Percentiles rank a stretch among this genome's conserved stretches.
Evolutionary conservation across 1,140 invertebrate species (phyloP).

Genomic region (Teleogryllus occipitalis): DNA sequence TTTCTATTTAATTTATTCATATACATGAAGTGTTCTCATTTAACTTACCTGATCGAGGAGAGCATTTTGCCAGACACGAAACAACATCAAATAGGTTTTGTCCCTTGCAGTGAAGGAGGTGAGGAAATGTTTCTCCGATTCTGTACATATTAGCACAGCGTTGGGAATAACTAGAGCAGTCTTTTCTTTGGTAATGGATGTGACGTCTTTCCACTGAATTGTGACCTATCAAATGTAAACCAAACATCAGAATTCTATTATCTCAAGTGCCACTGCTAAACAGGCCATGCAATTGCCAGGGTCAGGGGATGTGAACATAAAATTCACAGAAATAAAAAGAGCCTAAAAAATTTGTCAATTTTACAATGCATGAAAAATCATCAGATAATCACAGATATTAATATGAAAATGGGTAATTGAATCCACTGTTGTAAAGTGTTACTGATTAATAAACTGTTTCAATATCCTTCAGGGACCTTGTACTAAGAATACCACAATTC

Average conservation of each 20-base stretch:
- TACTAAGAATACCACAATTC: too few species aligned
- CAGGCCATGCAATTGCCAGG: too few species aligned
- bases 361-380: too few species aligned
- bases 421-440: too few species aligned
- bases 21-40: not conserved
- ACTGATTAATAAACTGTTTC: too few species aligned
- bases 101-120: constrained; percentile 86
- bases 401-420: too few species aligned
- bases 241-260: constrained; percentile 20
- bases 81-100: constrained; percentile 90
- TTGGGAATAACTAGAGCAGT: constrained; percentile 91
- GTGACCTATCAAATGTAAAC: constrained; percentile 41
- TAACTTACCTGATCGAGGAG: constrained; percentile 70
- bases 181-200: constrained; percentile 87
- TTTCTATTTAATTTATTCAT: not conserved
- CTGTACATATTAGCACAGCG: constrained; percentile 79
- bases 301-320: too few species aligned
- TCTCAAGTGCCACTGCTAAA: too few species aligned
- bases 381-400: too few species aligned
- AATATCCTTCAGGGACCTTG: too few species aligned
- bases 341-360: too few species aligned
- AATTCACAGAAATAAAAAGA: too few species aligned
- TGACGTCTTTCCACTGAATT: constrained; percentile 80
- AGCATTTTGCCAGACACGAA: constrained; percentile 92
- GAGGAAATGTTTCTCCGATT: constrained; percentile 82